Percentiles rank a stretch among this genome's conserved stretches.
These are phyloP conservation scores for Bovichtus diacanthus DNA, from an alignment of 2,797 vertebrate species.

Conservation along the genomic window DNA sequence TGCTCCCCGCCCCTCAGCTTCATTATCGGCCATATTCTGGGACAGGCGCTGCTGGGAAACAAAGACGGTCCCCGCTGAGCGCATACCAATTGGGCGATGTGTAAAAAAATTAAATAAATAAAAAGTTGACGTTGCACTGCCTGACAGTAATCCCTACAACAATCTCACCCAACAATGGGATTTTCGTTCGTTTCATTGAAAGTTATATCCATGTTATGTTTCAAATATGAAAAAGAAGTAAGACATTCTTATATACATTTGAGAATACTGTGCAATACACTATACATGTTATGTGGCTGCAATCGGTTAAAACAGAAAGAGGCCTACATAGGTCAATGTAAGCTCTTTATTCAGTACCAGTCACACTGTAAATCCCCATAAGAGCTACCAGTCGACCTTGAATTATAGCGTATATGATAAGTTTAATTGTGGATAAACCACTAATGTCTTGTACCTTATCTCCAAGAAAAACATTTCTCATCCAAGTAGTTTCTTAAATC, in stretches of 20 bases:
- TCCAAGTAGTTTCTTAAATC: constrained; percentile 1
- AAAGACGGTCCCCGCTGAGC: constrained; percentile 47
- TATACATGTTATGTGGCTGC: neutral
- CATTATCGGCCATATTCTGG: constrained; percentile 78
- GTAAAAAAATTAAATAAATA: neutral
- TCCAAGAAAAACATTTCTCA: constrained; percentile 12
- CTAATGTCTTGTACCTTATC: constrained; percentile 20
- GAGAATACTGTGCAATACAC: neutral
- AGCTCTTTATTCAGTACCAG: neutral
- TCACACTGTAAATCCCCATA: neutral
- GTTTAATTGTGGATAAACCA: constrained; percentile 34
- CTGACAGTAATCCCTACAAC: constrained; percentile 10
- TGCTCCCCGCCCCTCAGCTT: constrained; percentile 78
- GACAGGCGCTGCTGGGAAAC: constrained; percentile 67
- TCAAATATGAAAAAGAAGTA: neutral
- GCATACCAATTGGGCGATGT: constrained; percentile 43
- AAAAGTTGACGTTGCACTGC: constrained; percentile 36
- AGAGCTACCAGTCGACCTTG: neutral
- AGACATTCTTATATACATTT: neutral
- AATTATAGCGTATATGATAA: constrained; percentile 9
- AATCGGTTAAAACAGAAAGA: neutral
- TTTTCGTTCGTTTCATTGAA: neutral
- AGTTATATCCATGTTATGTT: neutral
- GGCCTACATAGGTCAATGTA: neutral
- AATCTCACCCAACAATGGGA: neutral